Evolutionary conservation across 2,113 vertebrate species (phyloP), one percentile per base, ranked within the genome.

Genomic region (Pontoporia blainvillei): DNA sequence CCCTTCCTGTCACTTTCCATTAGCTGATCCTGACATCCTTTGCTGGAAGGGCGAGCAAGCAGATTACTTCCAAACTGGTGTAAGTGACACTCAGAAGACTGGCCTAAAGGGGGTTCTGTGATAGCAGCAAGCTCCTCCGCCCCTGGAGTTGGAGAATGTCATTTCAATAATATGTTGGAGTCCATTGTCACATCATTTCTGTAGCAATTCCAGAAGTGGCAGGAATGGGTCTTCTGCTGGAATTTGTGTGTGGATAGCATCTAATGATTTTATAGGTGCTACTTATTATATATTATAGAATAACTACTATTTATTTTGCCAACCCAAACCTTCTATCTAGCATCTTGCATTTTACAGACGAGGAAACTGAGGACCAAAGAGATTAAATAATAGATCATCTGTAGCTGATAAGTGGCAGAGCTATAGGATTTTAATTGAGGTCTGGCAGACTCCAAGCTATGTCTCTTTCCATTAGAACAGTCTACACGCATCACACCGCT

Each of bases 1-100:
- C 97, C 98, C 98, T 97, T 98, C 98, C 98, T 99, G 98, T 99
- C 99, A 98, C 98, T 99, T 98, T 97, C 98, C 97, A 99, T 99
- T 99, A 99, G 98, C 97, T 97, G 98, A 98, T 98, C 96, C 76
- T 98, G 98, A 98, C 98, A 98, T 98, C 98, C 98, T 97, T 98
- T 98, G 98, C 98, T 98, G 98, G 97, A 98, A 98, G 98, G 98
- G 98, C 90, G 95, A 98, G 98, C 98, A 98, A 98, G 97, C 98
- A 98, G 98, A 98, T 98, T 98, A 98, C 98, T 98, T 98, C 97
- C 97, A 98, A 98, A 98, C 98, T 98, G 98, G 98, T 98, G 98
- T 99, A 99, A 99, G 98, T 98, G 99, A 98, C 98, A 98, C 98
- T 98, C 98, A 97, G 98, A 98, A 98, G 98, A 96, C 96, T 98